Evolutionary conservation across 2,888 invertebrate genomes (phyloP).

Genomic region (Agonopterix arenella): DNA sequence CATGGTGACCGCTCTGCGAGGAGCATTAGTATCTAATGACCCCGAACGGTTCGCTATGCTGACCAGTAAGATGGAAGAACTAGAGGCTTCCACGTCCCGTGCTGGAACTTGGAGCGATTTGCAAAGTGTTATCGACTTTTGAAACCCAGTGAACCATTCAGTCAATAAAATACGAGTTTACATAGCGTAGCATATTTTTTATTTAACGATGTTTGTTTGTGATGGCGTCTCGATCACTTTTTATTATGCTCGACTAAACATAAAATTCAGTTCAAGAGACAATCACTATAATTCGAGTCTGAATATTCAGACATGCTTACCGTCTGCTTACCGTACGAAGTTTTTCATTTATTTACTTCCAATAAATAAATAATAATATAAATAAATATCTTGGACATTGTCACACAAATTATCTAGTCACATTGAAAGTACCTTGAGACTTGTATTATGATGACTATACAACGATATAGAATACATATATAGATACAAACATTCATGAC

Average conservation of each 20-base stretch:
- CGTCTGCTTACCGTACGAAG: too few species aligned
- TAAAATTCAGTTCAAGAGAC: slow-evolving; percentile 31
- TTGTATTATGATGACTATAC: too few species aligned
- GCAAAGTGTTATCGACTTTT: slow-evolving; percentile 17
- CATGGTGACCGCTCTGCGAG: slow-evolving; percentile 37
- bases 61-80: slow-evolving; percentile 3
- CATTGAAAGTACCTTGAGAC: too few species aligned
- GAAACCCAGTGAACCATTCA: background rate
- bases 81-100: slow-evolving; percentile 2
- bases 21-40: slow-evolving; percentile 21
- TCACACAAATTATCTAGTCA: too few species aligned
- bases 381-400: too few species aligned
- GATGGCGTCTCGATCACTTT: background rate
- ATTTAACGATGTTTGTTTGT: background rate
- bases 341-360: too few species aligned
- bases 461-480: too few species aligned
- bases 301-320: too few species aligned
- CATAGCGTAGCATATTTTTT: too few species aligned
- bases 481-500: too few species aligned
- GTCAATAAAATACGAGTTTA: too few species aligned
- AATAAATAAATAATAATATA: too few species aligned
- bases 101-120: slow-evolving; percentile 24
- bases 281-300: slow-evolving; percentile 5
- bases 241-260: slow-evolving; percentile 24
- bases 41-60: slow-evolving; percentile 15